Evolutionary conservation across 2,113 vertebrate genomes (phyloP).

Genomic region (Lampris megalopsis): DNA sequence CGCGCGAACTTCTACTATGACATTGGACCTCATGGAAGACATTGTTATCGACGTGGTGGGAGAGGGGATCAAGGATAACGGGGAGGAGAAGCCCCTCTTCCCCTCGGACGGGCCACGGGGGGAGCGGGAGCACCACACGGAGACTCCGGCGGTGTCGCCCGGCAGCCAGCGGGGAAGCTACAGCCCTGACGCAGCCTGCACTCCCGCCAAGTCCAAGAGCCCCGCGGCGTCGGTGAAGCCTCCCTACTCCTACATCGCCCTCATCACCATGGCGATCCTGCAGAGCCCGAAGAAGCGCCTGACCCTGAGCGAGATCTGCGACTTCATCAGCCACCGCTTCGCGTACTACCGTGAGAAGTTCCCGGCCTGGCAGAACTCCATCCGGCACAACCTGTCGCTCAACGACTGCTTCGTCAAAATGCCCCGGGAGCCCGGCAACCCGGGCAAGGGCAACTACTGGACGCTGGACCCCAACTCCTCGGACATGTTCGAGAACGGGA

Average conservation of each 20-base stretch:
- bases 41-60: constrained; percentile 84
- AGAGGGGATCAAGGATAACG: constrained; percentile 77
- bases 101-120: constrained; percentile 57
- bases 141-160: constrained; percentile 31
- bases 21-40: constrained; percentile 84
- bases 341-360: constrained; percentile 85
- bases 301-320: constrained; percentile 86
- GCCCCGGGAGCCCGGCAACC: constrained; percentile 85
- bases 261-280: constrained; percentile 86
- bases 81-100: constrained; percentile 70
- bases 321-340: constrained; percentile 86
- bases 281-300: constrained; percentile 85
- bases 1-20: constrained; percentile 77
- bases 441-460: constrained; percentile 87
- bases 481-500: constrained; percentile 88
- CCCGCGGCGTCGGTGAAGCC: constrained; percentile 82
- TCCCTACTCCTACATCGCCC: constrained; percentile 85
- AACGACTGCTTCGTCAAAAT: constrained; percentile 87
- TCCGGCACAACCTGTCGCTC: constrained; percentile 85
- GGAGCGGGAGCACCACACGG: constrained; percentile 50
- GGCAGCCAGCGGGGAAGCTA: constrained; percentile 46
- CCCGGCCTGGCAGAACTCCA: constrained; percentile 87
- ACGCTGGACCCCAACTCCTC: constrained; percentile 86
- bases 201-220: constrained; percentile 63
- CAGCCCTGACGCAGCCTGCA: constrained; percentile 36